Conservation (phyloP, 1,140 invertebrate genomes). For the Brachionus rotundiformis region DNA sequence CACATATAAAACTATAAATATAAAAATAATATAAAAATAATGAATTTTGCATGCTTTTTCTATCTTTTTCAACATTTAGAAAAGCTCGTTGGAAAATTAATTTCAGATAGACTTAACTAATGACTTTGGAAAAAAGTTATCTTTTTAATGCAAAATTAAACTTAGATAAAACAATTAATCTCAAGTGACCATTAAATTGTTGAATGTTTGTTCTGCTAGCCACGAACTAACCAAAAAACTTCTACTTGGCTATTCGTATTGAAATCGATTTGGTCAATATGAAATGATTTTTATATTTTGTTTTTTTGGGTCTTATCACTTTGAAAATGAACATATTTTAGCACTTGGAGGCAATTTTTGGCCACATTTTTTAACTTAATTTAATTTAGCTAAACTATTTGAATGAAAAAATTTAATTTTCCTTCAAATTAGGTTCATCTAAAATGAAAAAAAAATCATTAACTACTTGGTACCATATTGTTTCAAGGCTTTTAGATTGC, state of each 20-base stretch:
- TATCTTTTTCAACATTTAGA: neutral
- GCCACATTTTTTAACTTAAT: neutral
- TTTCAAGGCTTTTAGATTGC: too few relatives aligned
- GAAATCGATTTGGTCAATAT: neutral
- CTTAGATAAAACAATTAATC: neutral
- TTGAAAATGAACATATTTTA: slow-evolving; percentile 1
- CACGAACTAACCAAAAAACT: too few relatives aligned
- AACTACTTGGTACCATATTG: too few relatives aligned
- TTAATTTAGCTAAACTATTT: neutral
- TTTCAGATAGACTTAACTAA: neutral
- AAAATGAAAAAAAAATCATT: neutral
- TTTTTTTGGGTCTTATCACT: neutral
- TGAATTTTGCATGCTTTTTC: slow-evolving; percentile 17
- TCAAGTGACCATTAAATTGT: too few relatives aligned
- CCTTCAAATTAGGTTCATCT: too few relatives aligned
- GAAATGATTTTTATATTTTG: neutral
- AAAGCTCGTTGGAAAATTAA: neutral
- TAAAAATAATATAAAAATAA: neutral
- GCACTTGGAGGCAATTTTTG: neutral
- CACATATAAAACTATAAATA: neutral
- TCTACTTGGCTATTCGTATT: neutral
- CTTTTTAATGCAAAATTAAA: neutral
- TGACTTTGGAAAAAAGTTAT: neutral
- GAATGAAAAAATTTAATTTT: neutral
- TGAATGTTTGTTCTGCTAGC: neutral